Conservation (phyloP, 2,888 invertebrate species). For the Corythucha ciliata region DNA sequence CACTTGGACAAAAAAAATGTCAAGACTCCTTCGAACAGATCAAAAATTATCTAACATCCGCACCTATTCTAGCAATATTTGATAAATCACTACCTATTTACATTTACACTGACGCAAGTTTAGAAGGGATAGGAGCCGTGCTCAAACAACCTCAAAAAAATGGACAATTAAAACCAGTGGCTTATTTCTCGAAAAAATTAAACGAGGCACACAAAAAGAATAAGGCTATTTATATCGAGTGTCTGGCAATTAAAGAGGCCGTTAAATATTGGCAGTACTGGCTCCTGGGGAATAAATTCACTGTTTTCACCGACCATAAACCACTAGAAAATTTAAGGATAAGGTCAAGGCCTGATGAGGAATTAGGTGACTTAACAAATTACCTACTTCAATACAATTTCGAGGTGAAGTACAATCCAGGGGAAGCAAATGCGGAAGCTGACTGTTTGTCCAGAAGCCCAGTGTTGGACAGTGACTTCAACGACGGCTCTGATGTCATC, state of each 20-base stretch:
- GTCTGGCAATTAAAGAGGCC: constrained; percentile 13
- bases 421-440: constrained; percentile 30
- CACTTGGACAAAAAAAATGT: constrained; percentile 33
- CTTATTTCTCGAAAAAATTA: constrained; percentile 10
- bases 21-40: constrained; percentile 21
- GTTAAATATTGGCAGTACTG: constrained; percentile 8
- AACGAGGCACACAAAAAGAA: constrained; percentile 3
- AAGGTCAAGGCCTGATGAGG: constrained; percentile 29
- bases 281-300: neutral
- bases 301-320: constrained; percentile 24
- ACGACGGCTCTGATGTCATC: constrained; percentile 16
- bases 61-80: constrained; percentile 35
- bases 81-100: constrained; percentile 32
- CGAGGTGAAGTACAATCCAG: constrained; percentile 31
- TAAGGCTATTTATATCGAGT: constrained; percentile 11
- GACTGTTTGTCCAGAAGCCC: constrained; percentile 13
- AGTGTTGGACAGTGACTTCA: constrained; percentile 12
- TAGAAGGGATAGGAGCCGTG: constrained; percentile 32
- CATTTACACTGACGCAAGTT: constrained; percentile 36
- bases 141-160: constrained; percentile 30
- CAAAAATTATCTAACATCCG: constrained; percentile 32
- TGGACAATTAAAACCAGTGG: constrained; percentile 13
- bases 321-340: constrained; percentile 31
- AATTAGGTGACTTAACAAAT: constrained; percentile 29
- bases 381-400: constrained; percentile 32